Evolutionary conservation across 2,888 invertebrate species (phyloP), one percentile per base, ranked within the genome.

Genomic region (Dicranocentrus wangi): DNA sequence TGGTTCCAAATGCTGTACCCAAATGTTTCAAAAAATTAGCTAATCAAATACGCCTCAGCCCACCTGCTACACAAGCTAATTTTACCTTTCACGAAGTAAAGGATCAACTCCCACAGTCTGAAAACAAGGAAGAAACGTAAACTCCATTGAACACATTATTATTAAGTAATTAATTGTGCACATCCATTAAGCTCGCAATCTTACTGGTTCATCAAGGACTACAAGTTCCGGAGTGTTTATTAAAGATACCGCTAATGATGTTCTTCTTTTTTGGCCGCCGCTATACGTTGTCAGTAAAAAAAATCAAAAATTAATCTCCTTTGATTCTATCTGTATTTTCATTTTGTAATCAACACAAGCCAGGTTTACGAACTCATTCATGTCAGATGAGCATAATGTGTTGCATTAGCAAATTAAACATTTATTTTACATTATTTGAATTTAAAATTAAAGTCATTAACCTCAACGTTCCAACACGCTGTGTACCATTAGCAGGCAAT

Each of bases 101-200:
- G 96, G 96, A 90, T 96, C 96, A 73, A 97, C 96, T 1, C 96
- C 96, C 58, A 96, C 96, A 0, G 96, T 97, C 73, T 72, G 21
- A 13, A 51, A 68, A 8, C 2, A 51, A 47, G 2, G 51, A 27
- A 51, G 39, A 51, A 39, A 32, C 2, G 13, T 27, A 32, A 28
- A 8, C 5, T n/a, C 3, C 2, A 61, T n/a, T 19, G 47, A 66
- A 3, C 19, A 58, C 10, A 13, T 51, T 17, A 10, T 5, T 13
- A 21, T 21, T 2, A 21, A 58, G 19, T 58, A n/a, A n/a, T n/a
- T n/a, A n/a, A n/a, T n/a, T n/a, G n/a, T 58, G 23, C 23, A 15
- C 2, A 28, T 43, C 15, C 2, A 69, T 17, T 51, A n/a, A n/a
- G n/a, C n/a, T n/a, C n/a, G n/a, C n/a, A n/a, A n/a, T 47, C 43